Base-by-base conservation (phyloP, 2,113 vertebrate species). In the Cyprinodon tularosa region DNA sequence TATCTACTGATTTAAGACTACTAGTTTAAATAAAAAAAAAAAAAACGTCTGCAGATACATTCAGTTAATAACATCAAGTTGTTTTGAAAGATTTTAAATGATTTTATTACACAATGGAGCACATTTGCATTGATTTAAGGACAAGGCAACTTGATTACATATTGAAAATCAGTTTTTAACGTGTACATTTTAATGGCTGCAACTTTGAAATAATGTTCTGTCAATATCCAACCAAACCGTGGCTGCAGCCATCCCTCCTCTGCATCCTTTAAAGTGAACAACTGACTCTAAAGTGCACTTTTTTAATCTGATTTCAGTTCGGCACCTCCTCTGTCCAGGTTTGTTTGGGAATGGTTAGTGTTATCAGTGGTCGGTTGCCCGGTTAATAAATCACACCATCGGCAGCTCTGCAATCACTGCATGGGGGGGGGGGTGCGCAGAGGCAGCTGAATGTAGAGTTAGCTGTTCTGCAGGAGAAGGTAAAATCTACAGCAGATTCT, bases 311-410 rank as follows among this genome's bases (percentile, higher is more conserved):
- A 29, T 29, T 29, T 29, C 29, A 29, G 29, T 29, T 29, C 29
- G 29, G 29, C 29, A 29, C 29, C 29, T 29, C 29, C 29, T 29
- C 29, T 29, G 29, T 29, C 29, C 1, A 29, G 29, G 29, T 29
- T 29, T 29, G 29, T 29, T 45, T 22, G 4, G 62, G 22, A 45
- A 45, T 40, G 67, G 45, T 2, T n/a, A 63, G 42, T 57, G 57
- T 53, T 80, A 62, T 76, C 50, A 48, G 29, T 29, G 44, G 45
- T 71, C 84, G 66, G 15, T 65, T 63, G 60, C 69, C 47, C 70
- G 42, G 61, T 72, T 77, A 66, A 45, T 73, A 13, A 65, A 38
- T 82, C 1, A 36, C 66, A 62, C 4, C 17, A 66, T 48, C 13
- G 4, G 40, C 62, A 3, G 57, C 12, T 45, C 36, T 66, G 72